These are phyloP conservation scores for Machimus rusticus DNA, from an alignment of 2,888 invertebrate genomes.

Conservation along the genomic window DNA sequence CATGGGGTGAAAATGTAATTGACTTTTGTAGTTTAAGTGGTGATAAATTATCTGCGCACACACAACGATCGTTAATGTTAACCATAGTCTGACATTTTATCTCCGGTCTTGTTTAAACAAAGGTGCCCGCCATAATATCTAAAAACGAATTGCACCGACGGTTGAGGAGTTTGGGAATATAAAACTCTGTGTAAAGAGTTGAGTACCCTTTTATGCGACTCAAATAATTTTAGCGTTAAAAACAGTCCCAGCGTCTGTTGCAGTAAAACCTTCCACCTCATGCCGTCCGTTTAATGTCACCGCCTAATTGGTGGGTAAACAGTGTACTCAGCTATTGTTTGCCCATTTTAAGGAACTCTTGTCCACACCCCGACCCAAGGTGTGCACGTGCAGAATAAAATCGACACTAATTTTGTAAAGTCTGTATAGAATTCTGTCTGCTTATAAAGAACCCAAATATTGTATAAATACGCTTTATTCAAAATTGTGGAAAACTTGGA, in stretches of 20 bases:
- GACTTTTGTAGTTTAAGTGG: neutral
- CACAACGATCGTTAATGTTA: neutral
- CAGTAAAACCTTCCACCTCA: neutral
- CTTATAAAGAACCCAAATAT: neutral
- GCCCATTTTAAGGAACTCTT: neutral
- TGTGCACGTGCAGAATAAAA: neutral
- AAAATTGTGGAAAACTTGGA: neutral
- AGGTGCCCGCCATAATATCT: neutral
- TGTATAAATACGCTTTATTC: neutral
- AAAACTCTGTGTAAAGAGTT: neutral
- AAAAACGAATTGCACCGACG: neutral
- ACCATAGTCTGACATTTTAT: neutral
- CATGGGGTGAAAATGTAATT: neutral
- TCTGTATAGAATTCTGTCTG: neutral
- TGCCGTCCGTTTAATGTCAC: neutral
- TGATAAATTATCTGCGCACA: neutral
- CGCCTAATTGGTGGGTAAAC: neutral
- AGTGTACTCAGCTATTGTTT: neutral
- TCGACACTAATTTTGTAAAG: neutral
- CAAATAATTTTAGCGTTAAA: neutral
- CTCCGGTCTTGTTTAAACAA: neutral
- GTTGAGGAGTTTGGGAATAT: neutral
- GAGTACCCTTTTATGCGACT: neutral
- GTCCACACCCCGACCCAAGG: neutral
- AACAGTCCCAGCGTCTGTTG: neutral